These are phyloP conservation scores for Dysidea cf. avara DNA, from an alignment of 37 sponge, comb jelly and placozoan species.

Conservation along the genomic window DNA sequence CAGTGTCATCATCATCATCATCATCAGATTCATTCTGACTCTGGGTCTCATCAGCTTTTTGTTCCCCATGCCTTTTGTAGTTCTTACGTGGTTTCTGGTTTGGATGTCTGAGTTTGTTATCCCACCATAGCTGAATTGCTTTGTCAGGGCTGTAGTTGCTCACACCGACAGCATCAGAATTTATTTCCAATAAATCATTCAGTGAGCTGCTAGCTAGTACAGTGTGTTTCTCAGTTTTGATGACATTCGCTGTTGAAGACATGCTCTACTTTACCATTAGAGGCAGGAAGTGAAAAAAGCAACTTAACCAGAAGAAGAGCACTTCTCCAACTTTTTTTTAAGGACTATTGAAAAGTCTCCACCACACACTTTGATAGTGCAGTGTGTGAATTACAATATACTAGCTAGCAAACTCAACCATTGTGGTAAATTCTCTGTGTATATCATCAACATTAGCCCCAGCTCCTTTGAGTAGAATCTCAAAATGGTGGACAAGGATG, in stretches of 20 bases:
- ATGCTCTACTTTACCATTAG: slow-evolving; percentile 64
- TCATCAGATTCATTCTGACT: no score
- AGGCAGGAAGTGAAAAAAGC: slow-evolving; percentile 58
- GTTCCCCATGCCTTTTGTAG: no score
- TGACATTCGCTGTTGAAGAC: slow-evolving; percentile 41
- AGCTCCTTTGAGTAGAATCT: slow-evolving; percentile 41
- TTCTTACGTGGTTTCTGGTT: no score
- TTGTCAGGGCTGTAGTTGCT: slow-evolving; percentile 41
- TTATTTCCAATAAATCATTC: slow-evolving; percentile 49
- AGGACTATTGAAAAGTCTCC: slow-evolving; percentile 68
- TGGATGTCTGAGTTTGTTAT: no score
- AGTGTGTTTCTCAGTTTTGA: slow-evolving; percentile 46
- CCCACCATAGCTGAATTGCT: no score
- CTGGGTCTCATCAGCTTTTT: no score
- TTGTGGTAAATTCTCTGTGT: slow-evolving; percentile 22
- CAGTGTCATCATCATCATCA: no score
- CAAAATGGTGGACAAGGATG: slow-evolving; percentile 39
- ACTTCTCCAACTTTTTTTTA: slow-evolving; percentile 49
- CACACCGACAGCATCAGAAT: slow-evolving; percentile 3
- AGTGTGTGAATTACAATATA: slow-evolving; percentile 57
- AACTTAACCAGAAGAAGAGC: slow-evolving; percentile 39
- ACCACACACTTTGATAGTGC: no score
- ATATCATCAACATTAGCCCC: no score
- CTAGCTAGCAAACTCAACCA: slow-evolving; percentile 52
- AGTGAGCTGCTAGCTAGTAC: slow-evolving; percentile 52